Evolutionary conservation across 1,140 invertebrate genomes (phyloP).

Genomic region (Melitaea cinxia): DNA sequence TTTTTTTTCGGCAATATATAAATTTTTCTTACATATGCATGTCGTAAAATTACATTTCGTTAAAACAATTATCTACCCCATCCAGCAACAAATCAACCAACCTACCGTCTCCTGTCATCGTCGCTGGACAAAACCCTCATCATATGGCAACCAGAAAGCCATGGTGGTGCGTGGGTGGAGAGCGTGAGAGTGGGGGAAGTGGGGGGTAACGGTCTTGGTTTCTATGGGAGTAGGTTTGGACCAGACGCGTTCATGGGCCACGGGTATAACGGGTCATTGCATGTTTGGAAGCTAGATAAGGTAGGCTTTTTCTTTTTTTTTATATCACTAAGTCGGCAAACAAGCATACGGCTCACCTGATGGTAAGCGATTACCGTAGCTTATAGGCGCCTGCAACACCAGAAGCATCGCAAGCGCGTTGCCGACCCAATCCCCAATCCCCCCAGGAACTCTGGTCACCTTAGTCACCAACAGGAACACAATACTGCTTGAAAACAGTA

Average conservation of each 20-base stretch:
- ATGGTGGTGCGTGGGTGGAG: conserved; percentile 90
- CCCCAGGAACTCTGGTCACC: too few relatives aligned
- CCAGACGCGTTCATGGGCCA: conserved; percentile 90
- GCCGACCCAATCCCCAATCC: too few relatives aligned
- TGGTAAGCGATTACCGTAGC: too few relatives aligned
- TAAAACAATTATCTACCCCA: too few relatives aligned
- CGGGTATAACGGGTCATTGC: conserved; percentile 96
- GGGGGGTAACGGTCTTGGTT: conserved; percentile 96
- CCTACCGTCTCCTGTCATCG: conserved; percentile 89
- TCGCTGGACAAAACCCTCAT: conserved; percentile 98
- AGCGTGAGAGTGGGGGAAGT: conserved; percentile 91
- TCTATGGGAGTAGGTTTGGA: conserved; percentile 93
- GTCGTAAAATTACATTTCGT: background rate
- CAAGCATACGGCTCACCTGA: too few relatives aligned
- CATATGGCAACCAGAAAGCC: conserved; percentile 89
- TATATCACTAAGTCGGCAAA: too few relatives aligned
- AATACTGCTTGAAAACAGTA: too few relatives aligned
- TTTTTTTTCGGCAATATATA: too few relatives aligned
- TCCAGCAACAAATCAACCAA: conserved; percentile 41
- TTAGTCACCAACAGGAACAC: too few relatives aligned
- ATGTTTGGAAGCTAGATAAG: conserved; percentile 90
- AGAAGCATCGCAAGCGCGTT: too few relatives aligned
- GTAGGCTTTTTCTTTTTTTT: conserved; percentile 59
- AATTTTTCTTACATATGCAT: too few relatives aligned
- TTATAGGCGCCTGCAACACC: too few relatives aligned